Evolutionary conservation across 2,888 invertebrate genomes (phyloP).

Genomic region (Chrysolina americana): DNA sequence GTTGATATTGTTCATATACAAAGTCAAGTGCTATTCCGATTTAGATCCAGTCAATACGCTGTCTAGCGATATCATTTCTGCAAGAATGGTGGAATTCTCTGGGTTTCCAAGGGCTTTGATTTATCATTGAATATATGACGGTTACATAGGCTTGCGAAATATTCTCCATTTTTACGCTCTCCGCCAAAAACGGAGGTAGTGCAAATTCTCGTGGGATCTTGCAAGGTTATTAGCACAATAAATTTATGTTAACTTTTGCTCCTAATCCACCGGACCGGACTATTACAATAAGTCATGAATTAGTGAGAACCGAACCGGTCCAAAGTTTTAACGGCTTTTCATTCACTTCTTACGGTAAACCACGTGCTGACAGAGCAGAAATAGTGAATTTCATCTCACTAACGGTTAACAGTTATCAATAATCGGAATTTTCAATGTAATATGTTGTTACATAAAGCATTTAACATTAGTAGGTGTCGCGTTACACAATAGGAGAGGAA

Average conservation of each 20-base stretch:
- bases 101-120: no score
- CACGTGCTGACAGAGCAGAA: constrained; percentile 23
- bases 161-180: no score
- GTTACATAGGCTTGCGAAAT: no score
- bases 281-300: neutral
- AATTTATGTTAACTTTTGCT: neutral
- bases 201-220: no score
- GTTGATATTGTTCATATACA: no score
- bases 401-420: constrained; percentile 51
- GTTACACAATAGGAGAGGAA: constrained; percentile 53
- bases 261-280: neutral
- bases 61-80: no score
- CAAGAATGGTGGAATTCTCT: no score
- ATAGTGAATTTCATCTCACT: constrained; percentile 45
- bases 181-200: no score
- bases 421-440: constrained; percentile 48
- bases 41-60: no score
- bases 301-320: constrained; percentile 2
- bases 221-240: neutral
- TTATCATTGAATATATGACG: no score
- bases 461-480: constrained; percentile 48
- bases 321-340: constrained; percentile 9
- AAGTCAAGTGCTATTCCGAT: no score
- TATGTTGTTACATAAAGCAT: constrained; percentile 50
- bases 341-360: constrained; percentile 21